Evolutionary conservation across 2,888 invertebrate species (phyloP), one percentile per base, ranked within the genome.

Genomic region (Conops quadrifasciatus): DNA sequence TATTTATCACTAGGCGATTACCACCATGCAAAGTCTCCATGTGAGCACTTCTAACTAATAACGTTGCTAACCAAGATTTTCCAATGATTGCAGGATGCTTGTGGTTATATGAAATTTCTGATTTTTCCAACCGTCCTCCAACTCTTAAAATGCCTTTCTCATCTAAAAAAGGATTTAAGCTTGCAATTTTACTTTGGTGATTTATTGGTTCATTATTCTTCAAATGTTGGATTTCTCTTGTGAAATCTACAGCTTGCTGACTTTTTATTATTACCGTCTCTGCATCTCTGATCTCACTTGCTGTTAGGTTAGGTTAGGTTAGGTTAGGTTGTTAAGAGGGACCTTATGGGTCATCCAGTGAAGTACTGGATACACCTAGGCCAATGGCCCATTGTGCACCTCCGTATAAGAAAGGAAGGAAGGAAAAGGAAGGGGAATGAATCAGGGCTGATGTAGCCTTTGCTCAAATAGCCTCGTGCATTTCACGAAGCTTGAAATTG

Each of bases 91-190:
- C 21, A 2, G 71, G 67, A 53, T 62, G 62, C 24, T 62, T 15
- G n/a, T 66, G 53, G 53, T 51, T 45, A 21, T 62, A 62, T 1
- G 24, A 15, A n/a, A 71, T 15, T 19, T 51, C 21, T 2, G 71
- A 47, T 21, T 66, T 47, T 30, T 66, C 19, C 16, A 71, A 24
- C 36, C 60, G 21, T 4, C 71, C 71, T 11, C 66, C 60, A 0
- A 71, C 71, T 5, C 71, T 45, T 15, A 71, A 47, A 19, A 71
- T 19, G 4, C 71, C 60, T 3, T 58, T n/a, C 2, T 51, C n/a
- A 36, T 67, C 60, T 13, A 71, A 19, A 53, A 66, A 66, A 15
- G 62, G 66, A 28, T 47, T 43, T 24, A 71, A 28, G 2, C 16
- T 56, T 15, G 21, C 53, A 58, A 65, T 19, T 30, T 49, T 65